These are phyloP conservation scores for Heliconius hermathena DNA, from an alignment of 1,140 invertebrate genomes.

Conservation along the genomic window DNA sequence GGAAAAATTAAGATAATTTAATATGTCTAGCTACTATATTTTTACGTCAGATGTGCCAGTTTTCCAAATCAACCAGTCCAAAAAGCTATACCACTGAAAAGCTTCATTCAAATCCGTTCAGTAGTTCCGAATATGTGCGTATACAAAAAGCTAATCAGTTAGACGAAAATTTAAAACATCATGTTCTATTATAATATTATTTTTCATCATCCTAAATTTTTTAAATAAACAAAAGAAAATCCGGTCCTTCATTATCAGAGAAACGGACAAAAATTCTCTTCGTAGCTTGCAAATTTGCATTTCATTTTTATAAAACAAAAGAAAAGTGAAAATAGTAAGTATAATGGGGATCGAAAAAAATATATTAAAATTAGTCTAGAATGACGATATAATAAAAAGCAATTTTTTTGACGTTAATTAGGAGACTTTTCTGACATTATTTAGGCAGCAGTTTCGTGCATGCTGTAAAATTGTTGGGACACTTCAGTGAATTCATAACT, in stretches of 20 bases:
- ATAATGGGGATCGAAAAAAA: not conserved
- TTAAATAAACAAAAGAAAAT: not conserved
- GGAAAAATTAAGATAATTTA: no score
- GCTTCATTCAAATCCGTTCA: no score
- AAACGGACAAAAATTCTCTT: not conserved
- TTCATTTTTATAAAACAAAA: constrained; percentile 12
- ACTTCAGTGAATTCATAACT: not conserved
- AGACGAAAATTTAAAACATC: no score
- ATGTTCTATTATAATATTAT: no score
- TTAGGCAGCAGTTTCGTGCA: not conserved
- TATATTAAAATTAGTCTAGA: not conserved
- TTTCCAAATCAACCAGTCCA: no score
- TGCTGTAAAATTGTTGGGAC: not conserved
- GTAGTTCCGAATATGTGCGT: no score
- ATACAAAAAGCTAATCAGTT: no score
- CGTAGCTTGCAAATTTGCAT: constrained; percentile 15
- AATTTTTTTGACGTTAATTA: not conserved
- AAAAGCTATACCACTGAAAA: no score
- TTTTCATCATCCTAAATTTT: not conserved
- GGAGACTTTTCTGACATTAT: not conserved
- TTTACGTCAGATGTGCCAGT: no score
- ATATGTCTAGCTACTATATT: no score
- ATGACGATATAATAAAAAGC: not conserved
- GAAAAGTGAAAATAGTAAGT: not conserved
- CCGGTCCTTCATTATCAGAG: not conserved